phyloP scores from a whole-genome alignment of 2,888 invertebrate genomes.

The Pristionchus exspectatus region DNA sequence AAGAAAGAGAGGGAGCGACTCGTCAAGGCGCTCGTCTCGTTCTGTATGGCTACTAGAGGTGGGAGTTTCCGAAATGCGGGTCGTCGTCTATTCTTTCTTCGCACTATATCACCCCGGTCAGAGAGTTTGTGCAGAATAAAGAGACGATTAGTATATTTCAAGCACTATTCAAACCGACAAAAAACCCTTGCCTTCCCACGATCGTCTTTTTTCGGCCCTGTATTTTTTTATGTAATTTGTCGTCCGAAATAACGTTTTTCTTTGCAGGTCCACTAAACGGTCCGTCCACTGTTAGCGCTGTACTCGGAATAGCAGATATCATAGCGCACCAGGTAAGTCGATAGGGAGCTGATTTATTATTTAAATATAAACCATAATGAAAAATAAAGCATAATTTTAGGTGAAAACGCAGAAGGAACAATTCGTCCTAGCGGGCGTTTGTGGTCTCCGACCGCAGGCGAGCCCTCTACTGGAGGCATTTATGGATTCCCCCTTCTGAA shows the following conservation, averaged over 20 bases:
- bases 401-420: conserved; percentile 33
- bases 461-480: conserved; percentile 4
- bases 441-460: not conserved
- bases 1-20: conserved; percentile 51
- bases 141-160: too few species aligned
- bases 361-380: not conserved
- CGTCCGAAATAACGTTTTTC: not conserved
- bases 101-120: too few species aligned
- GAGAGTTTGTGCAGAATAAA: too few species aligned
- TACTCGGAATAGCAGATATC: conserved; percentile 26
- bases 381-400: not conserved
- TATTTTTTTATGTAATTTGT: not conserved
- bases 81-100: not conserved
- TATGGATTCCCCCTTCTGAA: conserved; percentile 22
- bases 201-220: too few species aligned
- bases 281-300: not conserved
- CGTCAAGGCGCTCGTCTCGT: conserved; percentile 27
- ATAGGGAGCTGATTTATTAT: not conserved
- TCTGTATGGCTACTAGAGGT: conserved; percentile 38
- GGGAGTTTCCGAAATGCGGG: not conserved
- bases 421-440: conserved; percentile 16
- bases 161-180: not conserved
- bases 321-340: conserved; percentile 29
- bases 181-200: too few species aligned
- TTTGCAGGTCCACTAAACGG: conserved; percentile 20